Evolutionary conservation across 1,140 invertebrate genomes (phyloP), one percentile per base, ranked within the genome.

Genomic region (Orchesella cincta): DNA sequence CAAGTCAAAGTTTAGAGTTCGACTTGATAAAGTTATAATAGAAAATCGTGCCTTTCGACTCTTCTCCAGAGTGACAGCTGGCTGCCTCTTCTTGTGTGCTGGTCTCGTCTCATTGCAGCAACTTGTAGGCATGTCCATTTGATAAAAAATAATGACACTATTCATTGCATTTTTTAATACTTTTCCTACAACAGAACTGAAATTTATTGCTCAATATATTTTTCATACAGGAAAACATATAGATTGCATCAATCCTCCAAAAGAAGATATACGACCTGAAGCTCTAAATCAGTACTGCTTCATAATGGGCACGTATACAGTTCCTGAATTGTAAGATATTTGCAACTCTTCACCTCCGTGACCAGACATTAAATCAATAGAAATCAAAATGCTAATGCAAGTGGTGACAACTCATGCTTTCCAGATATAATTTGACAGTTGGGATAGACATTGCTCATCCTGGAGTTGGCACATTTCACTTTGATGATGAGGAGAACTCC

Each of bases 11-110:
- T 75, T 80, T 18, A 76, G 73, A 33, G 33, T 74, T 28, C 31
- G 73, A 35, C 71, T 52, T 26, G 75, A 81, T 34, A 81, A 81
- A 77, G 72, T 81, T 36, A 31, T 77, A 20, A 77, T 81, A 23
- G 94, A 96, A 87, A 95, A 95, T 84, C 91, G 93, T 88, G 90
- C 94, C 8, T 97, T 96, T 87, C 88, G 94, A 76, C 91, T 94
- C 79, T 94, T 96, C 84, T 97, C 96, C 84, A 89, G 93, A 85
- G 91, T 95, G 83, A 96, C 95, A 0, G 91, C 93, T 33, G 92
- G 94, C 39, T 91, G 95, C 81, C 87, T 96, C 18, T 94, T 96
- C 84, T 89, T 93, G 20, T 93, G 90, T 85, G 95, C 93, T 85
- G 92, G 96, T 81, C 91, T 96, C 74, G 92, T 96, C 35, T 94